phyloP scores from a whole-genome alignment of 1,140 invertebrate species.

The Drosophila sp. region DNA sequence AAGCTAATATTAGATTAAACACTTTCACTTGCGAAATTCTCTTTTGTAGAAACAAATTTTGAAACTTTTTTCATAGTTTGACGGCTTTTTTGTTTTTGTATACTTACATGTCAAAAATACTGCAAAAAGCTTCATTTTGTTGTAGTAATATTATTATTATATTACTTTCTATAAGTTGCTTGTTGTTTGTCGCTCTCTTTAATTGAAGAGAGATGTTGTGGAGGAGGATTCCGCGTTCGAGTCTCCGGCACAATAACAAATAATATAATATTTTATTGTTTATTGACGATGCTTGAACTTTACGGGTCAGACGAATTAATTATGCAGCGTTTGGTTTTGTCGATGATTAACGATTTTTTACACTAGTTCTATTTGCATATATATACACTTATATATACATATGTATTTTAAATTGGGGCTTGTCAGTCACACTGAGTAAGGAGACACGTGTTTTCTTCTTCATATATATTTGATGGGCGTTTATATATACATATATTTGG shows the following conservation, averaged over 20 bases:
- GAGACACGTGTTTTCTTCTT: constrained; percentile 58
- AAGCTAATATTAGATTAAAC: too few relatives aligned
- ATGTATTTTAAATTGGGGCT: constrained; percentile 48
- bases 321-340: constrained; percentile 48
- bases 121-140: constrained; percentile 76
- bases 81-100: too few relatives aligned
- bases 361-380: constrained; percentile 51
- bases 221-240: not conserved
- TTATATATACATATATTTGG: constrained; percentile 28
- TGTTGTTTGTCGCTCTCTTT: constrained; percentile 13
- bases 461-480: constrained; percentile 5
- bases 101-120: constrained; percentile 74
- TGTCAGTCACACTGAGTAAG: constrained; percentile 63
- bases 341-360: constrained; percentile 58
- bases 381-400: constrained; percentile 16
- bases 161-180: constrained; percentile 17
- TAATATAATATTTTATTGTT: constrained; percentile 28
- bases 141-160: constrained; percentile 14
- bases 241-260: constrained; percentile 38
- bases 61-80: constrained; percentile 23
- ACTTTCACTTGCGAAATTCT: too few relatives aligned
- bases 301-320: constrained; percentile 64
- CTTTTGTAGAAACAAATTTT: not conserved
- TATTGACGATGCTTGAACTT: constrained; percentile 59
- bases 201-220: not conserved